Conservation (phyloP, 92 coral and sea anemone species). For the Isaurus tuberculatus region DNA sequence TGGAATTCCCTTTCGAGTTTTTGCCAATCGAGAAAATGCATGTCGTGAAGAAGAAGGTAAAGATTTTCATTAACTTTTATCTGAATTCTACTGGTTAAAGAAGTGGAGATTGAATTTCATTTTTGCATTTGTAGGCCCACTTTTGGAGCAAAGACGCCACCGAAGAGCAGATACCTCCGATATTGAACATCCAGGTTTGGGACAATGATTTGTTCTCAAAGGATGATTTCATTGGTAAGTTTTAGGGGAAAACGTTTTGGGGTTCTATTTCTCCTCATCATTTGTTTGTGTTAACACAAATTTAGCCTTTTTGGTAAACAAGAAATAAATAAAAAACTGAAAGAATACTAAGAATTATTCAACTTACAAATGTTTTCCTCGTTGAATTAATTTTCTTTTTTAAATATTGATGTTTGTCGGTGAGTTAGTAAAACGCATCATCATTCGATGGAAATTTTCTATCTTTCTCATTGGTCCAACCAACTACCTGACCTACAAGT, state of each 20-base stretch:
- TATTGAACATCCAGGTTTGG: constrained; percentile 35
- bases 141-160: constrained; percentile 50
- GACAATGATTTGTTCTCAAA: constrained; percentile 43
- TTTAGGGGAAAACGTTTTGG: background rate
- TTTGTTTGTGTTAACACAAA: too few species aligned
- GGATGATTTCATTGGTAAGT: constrained; percentile 47
- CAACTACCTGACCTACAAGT: too few species aligned
- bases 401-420: too few species aligned
- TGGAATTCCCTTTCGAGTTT: constrained; percentile 74
- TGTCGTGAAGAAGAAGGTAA: constrained; percentile 60
- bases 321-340: background rate
- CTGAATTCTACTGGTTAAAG: background rate
- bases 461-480: too few species aligned
- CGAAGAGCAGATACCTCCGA: constrained; percentile 32
- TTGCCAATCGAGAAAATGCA: constrained; percentile 55
- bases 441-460: too few species aligned
- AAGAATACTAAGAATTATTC: too few species aligned
- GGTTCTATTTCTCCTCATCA: too few species aligned
- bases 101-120: background rate
- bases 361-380: too few species aligned
- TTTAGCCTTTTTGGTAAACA: background rate
- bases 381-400: too few species aligned
- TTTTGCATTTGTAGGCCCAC: constrained; percentile 5
- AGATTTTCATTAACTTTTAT: background rate
- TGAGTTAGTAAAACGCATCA: too few species aligned